Base-by-base conservation (phyloP, 2,797 vertebrate species). In the Mico argentatus region DNA sequence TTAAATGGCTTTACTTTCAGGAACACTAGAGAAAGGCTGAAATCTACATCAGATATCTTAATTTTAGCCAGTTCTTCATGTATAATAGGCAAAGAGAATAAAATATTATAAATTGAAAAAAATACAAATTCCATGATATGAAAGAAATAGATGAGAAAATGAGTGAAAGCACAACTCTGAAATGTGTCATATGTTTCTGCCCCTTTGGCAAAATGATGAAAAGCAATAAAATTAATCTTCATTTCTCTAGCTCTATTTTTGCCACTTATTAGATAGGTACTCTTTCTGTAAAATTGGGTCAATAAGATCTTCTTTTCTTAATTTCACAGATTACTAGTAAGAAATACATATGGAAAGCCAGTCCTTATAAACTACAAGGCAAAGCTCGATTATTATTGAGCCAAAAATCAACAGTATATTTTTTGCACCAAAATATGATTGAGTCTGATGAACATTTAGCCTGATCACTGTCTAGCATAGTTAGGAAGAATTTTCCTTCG, bases 401-500 rank as follows among this genome's bases (percentile, higher is more conserved):
- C 27, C 52, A 27, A 61, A 95, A 88, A 52, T 80, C 41, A 48
- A 50, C 52, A 90, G 30, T 90, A 17, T n/a, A 91, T 91, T 89
- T 97, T 81, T 81, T 95, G 70, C 27, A 48, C 70, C 41, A 85
- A 39, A n/a, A 97, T 97, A 97, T 90, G 85, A 96, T 39, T 80
- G 55, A 83, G 61, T 3, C 9, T 59, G 41, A 94, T 87, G 94
- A 95, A 94, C 84, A 96, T 89, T 95, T 89, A 94, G 67, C 50
- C 52, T 17, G 24, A 90, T 90, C 92, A 48, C 94, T 86, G 82
- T 95, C 85, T 94, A 59, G 55, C 94, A 97, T 76, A 83, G 44
- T 80, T 79, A 86, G 92, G 79, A 39, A 95, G 87, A 97, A 95
- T 92, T 88, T 96, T 94, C 90, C 97, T 97, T 97, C 41, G 90